phyloP scores from a whole-genome alignment of 2,888 invertebrate species.

The Pinctada fucata region DNA sequence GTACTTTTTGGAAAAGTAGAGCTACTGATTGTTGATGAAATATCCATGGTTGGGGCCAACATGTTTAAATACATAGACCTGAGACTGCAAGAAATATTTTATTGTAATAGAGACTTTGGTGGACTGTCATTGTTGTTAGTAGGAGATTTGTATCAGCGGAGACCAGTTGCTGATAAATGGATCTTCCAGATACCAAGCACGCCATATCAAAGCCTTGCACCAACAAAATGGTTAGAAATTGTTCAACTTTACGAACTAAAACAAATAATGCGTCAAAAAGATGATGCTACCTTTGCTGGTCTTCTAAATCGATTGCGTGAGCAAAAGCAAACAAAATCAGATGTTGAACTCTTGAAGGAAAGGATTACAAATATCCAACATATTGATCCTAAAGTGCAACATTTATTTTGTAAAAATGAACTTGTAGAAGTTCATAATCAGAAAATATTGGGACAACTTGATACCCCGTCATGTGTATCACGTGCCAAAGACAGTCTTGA shows the following conservation, averaged over 20 bases:
- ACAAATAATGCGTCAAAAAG: conserved; percentile 13
- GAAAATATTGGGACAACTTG: background rate
- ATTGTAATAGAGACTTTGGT: background rate
- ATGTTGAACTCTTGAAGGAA: background rate
- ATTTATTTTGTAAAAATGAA: background rate
- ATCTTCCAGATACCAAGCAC: background rate
- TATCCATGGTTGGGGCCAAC: background rate
- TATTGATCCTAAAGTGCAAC: background rate
- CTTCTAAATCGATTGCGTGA: conserved; percentile 5
- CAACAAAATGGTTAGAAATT: conserved; percentile 1
- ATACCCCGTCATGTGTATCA: background rate
- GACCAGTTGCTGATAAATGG: background rate
- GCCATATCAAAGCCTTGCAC: background rate
- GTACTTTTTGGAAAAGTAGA: background rate
- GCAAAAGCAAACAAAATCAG: background rate
- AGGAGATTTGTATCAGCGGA: background rate
- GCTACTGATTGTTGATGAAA: background rate
- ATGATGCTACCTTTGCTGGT: background rate
- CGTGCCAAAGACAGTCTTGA: background rate
- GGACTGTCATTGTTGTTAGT: background rate
- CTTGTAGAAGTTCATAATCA: background rate
- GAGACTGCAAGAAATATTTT: conserved; percentile 1
- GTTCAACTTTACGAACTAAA: background rate
- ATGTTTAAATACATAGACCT: background rate
- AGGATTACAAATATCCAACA: background rate